Base-by-base conservation (phyloP, 2,888 invertebrate genomes). In the Dynastes grantii region DNA sequence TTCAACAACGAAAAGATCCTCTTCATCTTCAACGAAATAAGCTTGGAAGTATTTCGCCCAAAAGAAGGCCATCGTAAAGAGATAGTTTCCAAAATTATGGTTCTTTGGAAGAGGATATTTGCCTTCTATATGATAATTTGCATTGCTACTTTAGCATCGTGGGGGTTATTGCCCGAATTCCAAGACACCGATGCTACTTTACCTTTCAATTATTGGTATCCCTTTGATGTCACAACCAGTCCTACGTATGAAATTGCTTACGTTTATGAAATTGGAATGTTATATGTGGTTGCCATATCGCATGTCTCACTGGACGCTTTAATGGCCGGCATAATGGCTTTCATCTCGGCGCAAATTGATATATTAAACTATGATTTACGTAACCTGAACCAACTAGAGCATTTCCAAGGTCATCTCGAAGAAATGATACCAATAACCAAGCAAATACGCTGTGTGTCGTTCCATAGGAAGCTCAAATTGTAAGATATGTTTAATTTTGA, bases 241-340 rank as follows among this genome's bases (percentile, higher is more conserved):
- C 90, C 90, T 6, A 87, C 87, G 0, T 90, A 88, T 83, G 89
- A 90, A 84, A 77, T 90, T 37, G 89, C 90, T 0, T 91, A 89
- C 83, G 79, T 86, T 0, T 91, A 91, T 82, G 91, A 91, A 84
- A 87, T 90, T 1, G 82, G 87, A 0, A 90, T 90, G 0, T 86
- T 91, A 9, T 85, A 87, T 51, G 83, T 90, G 27, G 90, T 90
- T 0, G 91, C 90, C 0, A 86, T 86, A 77, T 87, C 90, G 76
- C 91, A 92, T 84, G 89, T 91, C 0, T 88, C 88, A 80, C 89
- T 91, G 80, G 92, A 91, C 78, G 89, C 89, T 0, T 83, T 90
- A 78, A 89, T 90, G 58, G 88, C 90, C 0, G 85, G 89, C 0
- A 85, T 91, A 64, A 88, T 91, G 77, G 90, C 90, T 0, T 90